Evolutionary conservation across 2,113 vertebrate species (phyloP).

Genomic region (Maccullochella peelii): DNA sequence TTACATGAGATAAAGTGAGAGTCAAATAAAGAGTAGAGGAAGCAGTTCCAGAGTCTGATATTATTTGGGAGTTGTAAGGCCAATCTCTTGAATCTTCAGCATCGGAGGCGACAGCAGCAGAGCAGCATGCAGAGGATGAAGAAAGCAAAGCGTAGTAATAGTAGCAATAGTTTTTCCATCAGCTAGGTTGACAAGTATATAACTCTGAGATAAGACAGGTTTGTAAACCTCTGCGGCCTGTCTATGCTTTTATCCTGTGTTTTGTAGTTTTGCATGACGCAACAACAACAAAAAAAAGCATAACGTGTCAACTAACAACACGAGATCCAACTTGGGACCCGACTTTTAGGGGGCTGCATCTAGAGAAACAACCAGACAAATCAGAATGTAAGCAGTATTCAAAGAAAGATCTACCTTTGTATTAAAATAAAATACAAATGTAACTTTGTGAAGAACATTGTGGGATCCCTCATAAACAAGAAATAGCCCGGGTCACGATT

Average conservation of each 20-base stretch:
- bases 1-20: background rate
- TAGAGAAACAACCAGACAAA: background rate
- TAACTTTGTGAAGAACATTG: background rate
- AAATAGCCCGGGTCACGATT: too few relatives aligned
- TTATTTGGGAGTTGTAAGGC: background rate
- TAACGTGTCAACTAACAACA: too few relatives aligned
- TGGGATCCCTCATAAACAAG: background rate
- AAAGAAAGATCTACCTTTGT: background rate
- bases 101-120: too few relatives aligned
- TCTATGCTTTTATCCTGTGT: too few relatives aligned
- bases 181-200: too few relatives aligned
- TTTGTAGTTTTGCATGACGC: too few relatives aligned
- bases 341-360: too few relatives aligned
- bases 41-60: background rate
- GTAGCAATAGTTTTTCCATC: too few relatives aligned
- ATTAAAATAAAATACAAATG: background rate
- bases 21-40: background rate
- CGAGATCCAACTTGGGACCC: too few relatives aligned
- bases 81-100: background rate
- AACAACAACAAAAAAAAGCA: too few relatives aligned
- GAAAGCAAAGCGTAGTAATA: background rate
- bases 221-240: too few relatives aligned
- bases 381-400: background rate
- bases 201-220: too few relatives aligned
- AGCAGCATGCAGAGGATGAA: background rate